phyloP scores from a whole-genome alignment of 2,888 invertebrate genomes.

The Apamea sordens region DNA sequence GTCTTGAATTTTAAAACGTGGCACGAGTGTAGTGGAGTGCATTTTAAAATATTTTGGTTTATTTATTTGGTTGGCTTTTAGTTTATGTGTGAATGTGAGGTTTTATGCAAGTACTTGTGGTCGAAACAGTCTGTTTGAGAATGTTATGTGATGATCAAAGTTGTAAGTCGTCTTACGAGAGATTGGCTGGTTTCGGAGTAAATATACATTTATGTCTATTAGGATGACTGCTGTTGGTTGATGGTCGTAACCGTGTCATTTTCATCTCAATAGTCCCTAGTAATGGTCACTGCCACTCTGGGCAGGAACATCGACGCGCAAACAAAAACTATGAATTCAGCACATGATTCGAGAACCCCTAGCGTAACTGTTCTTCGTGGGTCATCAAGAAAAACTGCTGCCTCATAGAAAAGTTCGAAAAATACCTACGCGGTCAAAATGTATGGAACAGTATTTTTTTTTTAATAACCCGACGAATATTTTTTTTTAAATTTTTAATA shows the following conservation, averaged over 20 bases:
- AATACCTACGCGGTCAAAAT: too few relatives aligned
- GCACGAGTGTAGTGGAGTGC: constrained; percentile 23
- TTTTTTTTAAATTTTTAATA: too few relatives aligned
- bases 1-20: constrained; percentile 60
- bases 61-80: constrained; percentile 22
- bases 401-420: too few relatives aligned
- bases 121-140: not conserved
- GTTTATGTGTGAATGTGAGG: constrained; percentile 29
- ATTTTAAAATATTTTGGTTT: constrained; percentile 39
- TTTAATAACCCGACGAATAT: too few relatives aligned
- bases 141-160: not conserved
- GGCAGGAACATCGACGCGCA: too few relatives aligned
- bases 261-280: not conserved
- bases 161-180: not conserved
- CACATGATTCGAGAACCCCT: too few relatives aligned
- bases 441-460: too few relatives aligned
- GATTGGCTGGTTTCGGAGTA: not conserved
- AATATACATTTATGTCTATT: not conserved
- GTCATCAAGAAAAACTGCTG: too few relatives aligned
- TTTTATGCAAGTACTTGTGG: not conserved
- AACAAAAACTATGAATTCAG: too few relatives aligned
- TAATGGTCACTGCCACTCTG: too few relatives aligned
- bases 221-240: not conserved
- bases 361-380: too few relatives aligned
- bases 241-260: too few relatives aligned